Evolutionary conservation across 1,140 invertebrate species (phyloP).

Genomic region (Episyrphus balteatus): DNA sequence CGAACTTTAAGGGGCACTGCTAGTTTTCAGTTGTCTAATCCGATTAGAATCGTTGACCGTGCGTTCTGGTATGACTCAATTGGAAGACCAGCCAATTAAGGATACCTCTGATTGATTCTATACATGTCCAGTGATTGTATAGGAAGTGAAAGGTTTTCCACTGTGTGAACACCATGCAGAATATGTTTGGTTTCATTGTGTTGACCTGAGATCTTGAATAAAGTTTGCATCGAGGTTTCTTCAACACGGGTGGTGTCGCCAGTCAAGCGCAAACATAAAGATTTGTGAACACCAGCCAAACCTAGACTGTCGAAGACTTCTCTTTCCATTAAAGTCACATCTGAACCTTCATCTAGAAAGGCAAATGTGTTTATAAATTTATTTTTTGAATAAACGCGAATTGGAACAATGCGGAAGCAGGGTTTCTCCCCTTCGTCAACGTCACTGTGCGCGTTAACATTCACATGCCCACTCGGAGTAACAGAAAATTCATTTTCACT

Average conservation of each 20-base stretch:
- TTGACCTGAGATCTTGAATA: neutral
- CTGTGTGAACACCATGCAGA: neutral
- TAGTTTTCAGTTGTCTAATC: neutral
- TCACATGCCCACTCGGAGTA: neutral
- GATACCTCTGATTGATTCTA: neutral
- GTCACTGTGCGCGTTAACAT: neutral
- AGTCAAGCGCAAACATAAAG: neutral
- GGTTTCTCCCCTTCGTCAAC: neutral
- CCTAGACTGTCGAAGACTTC: neutral
- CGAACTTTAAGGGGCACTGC: neutral
- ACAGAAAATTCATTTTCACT: no score
- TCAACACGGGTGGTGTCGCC: neutral
- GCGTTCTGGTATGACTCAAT: neutral
- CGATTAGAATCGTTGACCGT: neutral
- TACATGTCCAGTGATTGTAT: neutral
- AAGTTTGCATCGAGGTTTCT: neutral
- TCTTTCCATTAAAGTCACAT: conserved; percentile 1
- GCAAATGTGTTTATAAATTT: neutral
- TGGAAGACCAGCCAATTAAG: neutral
- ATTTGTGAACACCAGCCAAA: neutral
- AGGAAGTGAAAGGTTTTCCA: neutral
- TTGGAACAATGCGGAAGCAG: neutral
- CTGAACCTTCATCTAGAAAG: conserved; percentile 2
- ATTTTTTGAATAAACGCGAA: conserved; percentile 1
- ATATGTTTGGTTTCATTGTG: neutral